Evolutionary conservation across 2,113 vertebrate species (phyloP).

Genomic region (Pithys albifrons): DNA sequence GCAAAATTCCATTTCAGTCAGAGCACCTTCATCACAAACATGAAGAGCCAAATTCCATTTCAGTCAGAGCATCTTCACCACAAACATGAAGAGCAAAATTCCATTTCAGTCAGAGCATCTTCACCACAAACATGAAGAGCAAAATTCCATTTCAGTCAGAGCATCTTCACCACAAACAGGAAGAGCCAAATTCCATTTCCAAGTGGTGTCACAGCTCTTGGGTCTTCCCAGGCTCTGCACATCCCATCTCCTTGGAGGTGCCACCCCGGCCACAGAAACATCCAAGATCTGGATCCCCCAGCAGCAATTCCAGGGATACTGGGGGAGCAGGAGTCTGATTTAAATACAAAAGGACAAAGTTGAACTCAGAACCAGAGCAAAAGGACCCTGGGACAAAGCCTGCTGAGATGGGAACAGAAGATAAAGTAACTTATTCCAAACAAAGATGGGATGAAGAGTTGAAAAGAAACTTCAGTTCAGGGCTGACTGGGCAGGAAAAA

Average conservation of each 20-base stretch:
- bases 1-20: too few species aligned
- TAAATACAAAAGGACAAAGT: neutral
- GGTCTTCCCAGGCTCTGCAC: neutral
- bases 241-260: neutral
- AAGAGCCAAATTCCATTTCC: neutral
- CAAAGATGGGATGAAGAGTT: neutral
- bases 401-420: neutral
- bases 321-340: neutral
- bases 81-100: neutral
- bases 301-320: neutral
- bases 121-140: neutral
- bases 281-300: neutral
- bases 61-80: neutral
- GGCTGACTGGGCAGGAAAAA: neutral
- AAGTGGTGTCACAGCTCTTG: neutral
- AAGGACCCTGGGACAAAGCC: neutral
- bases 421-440: neutral
- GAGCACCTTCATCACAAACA: too few species aligned
- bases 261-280: fast-evolving
- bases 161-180: neutral
- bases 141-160: neutral
- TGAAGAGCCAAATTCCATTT: too few species aligned
- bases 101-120: neutral
- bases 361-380: neutral
- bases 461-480: neutral